Evolutionary conservation across 2,888 invertebrate genomes (phyloP).

Genomic region (Drosophila differens): DNA sequence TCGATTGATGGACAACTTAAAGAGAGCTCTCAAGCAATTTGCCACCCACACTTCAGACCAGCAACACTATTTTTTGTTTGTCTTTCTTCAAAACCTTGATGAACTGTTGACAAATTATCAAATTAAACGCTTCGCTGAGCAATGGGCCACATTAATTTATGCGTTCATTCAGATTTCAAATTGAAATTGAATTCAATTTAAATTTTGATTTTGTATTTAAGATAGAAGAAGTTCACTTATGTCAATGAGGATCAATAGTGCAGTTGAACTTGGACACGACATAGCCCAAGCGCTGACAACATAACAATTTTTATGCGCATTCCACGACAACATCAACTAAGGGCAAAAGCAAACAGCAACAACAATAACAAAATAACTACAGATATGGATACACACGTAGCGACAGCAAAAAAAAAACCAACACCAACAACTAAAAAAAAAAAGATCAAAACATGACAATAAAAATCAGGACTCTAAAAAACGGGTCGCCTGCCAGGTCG

Average conservation of each 20-base stretch:
- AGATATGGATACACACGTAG: slow-evolving; percentile 31
- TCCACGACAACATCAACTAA: slow-evolving; percentile 60
- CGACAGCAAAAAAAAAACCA: slow-evolving; percentile 28
- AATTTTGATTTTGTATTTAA: slow-evolving; percentile 37
- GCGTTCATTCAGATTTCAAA: slow-evolving; percentile 33
- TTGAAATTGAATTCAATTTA: slow-evolving; percentile 15
- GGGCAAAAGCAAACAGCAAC: slow-evolving; percentile 12
- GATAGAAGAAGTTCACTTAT: slow-evolving; percentile 13
- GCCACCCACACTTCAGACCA: slow-evolving; percentile 48
- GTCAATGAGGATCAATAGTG: slow-evolving; percentile 18
- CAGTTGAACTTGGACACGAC: slow-evolving; percentile 39
- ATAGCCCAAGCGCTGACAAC: slow-evolving; percentile 48
- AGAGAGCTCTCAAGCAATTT: slow-evolving; percentile 12
- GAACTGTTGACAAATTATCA: slow-evolving; percentile 68
- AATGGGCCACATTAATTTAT: slow-evolving; percentile 49
- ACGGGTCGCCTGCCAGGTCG: slow-evolving; percentile 66
- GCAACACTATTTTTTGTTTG: background rate
- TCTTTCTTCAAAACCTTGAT: slow-evolving; percentile 48
- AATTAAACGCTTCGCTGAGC: slow-evolving; percentile 68
- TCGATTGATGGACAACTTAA: slow-evolving; percentile 38
- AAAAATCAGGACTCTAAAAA: slow-evolving; percentile 80
- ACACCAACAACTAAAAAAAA: slow-evolving; percentile 20
- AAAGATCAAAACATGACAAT: slow-evolving; percentile 80
- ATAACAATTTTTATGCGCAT: slow-evolving; percentile 78
- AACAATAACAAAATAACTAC: slow-evolving; percentile 23